A percentile compares a stretch with the other conserved stretches of the same genome.
Evolutionary conservation across 2,888 invertebrate genomes (phyloP).

Genomic region (Tipula vernalis): DNA sequence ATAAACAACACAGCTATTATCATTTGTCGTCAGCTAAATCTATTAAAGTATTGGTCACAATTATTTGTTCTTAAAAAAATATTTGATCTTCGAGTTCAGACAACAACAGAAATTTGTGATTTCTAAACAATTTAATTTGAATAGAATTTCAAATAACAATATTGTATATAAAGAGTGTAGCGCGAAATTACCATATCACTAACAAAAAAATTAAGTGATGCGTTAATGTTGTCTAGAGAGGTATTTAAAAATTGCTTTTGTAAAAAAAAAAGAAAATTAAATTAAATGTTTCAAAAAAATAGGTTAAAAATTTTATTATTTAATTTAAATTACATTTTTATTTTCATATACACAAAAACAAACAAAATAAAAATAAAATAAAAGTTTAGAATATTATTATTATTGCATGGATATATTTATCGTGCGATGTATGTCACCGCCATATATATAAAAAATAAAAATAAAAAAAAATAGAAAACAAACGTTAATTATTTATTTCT

Average conservation of each 20-base stretch:
- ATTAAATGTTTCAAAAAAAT: background rate
- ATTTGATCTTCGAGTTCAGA: too few species aligned
- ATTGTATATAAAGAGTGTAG: too few species aligned
- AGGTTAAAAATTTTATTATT: background rate
- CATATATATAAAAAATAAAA: background rate
- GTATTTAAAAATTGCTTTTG: too few species aligned
- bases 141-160: too few species aligned
- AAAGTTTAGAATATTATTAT: background rate
- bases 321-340: background rate
- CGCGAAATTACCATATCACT: too few species aligned
- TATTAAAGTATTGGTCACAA: too few species aligned
- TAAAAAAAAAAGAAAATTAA: background rate
- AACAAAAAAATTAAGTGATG: too few species aligned
- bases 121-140: too few species aligned
- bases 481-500: background rate
- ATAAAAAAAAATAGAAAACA: background rate
- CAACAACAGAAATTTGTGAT: too few species aligned
- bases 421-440: background rate
- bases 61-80: too few species aligned
- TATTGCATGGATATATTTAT: background rate
- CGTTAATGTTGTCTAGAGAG: too few species aligned
- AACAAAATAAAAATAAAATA: background rate
- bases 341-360: background rate
- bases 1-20: background rate
- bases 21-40: too few species aligned